Base-by-base conservation (phyloP, 2,797 vertebrate species). In the Corythornis leucogaster region DNA sequence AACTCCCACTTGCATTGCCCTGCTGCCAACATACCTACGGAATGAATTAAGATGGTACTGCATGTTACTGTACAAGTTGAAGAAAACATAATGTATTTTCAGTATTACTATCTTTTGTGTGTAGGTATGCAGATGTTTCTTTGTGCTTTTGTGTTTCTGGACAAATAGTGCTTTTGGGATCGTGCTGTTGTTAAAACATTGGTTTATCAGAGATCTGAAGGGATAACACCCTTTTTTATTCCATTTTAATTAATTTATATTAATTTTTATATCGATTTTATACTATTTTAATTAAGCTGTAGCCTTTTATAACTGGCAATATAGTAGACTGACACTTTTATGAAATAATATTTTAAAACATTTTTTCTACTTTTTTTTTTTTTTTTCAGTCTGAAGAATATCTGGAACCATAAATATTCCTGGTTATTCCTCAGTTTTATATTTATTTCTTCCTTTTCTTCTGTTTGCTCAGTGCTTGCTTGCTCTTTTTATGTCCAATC, bases 31-130 rank as follows among this genome's bases (percentile, higher is more conserved):
- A 62, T 90, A 87, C 73, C 57, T 88, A 66, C 54, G 42, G 66
- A 80, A 61, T 89, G 86, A 92, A 92, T 82, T 82, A 91, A 84
- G 91, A 54, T 85, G 71, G 48, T 75, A 68, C 40, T 15, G 54
- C 66, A 38, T 78, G 55, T 85, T 84, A 88, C 81, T 64, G 50
- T 74, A 19, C 28, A 66, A 58, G 54, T 30, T 66, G 43, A 85
- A 80, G 62, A 81, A 87, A 87, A n/a, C 14, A 17, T 45, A 15
- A 66, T 42, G 16, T 46, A 9, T 67, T 86, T 86, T 66, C 22
- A 57, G 15, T 57, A 26, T 24, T 45, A 2, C 8, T 59, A 30
- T 87, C 85, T 90, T 66, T 28, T 7, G 15, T 57, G 8, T 58
- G 6, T 62, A 35, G 0, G 0, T 42, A 35, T 50, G 38, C 20